A percentile compares a stretch with the other conserved stretches of the same genome.
phyloP scores from a whole-genome alignment of 2,888 invertebrate species.

The Drosophila phalerata region DNA sequence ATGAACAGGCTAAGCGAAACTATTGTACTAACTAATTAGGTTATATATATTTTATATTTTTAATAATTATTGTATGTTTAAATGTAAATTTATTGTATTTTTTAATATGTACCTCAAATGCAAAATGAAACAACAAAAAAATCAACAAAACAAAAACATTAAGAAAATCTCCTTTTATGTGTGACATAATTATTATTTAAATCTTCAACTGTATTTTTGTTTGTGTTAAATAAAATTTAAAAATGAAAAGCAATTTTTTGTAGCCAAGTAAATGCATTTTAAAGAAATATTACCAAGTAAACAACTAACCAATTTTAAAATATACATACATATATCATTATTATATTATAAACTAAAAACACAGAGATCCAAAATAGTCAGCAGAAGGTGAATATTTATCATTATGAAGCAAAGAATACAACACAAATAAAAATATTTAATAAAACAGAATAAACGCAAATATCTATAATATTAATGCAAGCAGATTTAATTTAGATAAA shows the following conservation, averaged over 20 bases:
- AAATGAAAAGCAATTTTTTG: conserved; percentile 48
- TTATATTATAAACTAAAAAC: conserved; percentile 34
- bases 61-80: conserved; percentile 79
- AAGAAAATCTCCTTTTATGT: conserved; percentile 18
- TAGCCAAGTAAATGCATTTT: conserved; percentile 77
- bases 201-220: conserved; percentile 46
- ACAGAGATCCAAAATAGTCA: conserved; percentile 62
- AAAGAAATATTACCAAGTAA: conserved; percentile 59
- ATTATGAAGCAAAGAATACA: conserved; percentile 20
- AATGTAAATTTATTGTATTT: conserved; percentile 80
- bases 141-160: background rate
- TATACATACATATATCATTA: conserved; percentile 35
- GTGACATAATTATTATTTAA: conserved; percentile 23
- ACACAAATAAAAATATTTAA: conserved; percentile 22
- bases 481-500: conserved; percentile 73
- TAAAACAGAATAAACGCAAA: conserved; percentile 26
- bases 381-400: conserved; percentile 51
- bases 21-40: conserved; percentile 75
- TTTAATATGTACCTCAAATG: conserved; percentile 77
- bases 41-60: conserved; percentile 70
- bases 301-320: conserved; percentile 70
- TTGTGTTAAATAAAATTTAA: conserved; percentile 31
- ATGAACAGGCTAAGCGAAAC: conserved; percentile 50
- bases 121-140: conserved; percentile 24
- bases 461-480: conserved; percentile 68